phyloP scores from a whole-genome alignment of 2,888 invertebrate genomes.

The Eilema griseolum region DNA sequence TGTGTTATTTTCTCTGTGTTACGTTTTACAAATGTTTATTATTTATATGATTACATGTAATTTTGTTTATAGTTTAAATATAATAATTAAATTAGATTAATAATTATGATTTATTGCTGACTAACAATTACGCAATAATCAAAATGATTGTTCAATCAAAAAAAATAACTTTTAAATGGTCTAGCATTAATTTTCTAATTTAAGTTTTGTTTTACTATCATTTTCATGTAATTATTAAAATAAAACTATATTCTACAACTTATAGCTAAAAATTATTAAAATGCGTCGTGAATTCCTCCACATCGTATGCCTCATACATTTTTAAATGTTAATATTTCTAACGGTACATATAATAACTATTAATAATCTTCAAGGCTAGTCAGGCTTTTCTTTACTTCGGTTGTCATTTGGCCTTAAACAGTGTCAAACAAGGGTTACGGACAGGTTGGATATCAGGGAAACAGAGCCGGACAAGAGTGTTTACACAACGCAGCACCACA shows the following conservation, averaged over 20 bases:
- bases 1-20: background rate
- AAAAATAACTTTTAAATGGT: background rate
- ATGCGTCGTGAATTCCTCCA: too few species aligned
- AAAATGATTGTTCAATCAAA: background rate
- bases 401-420: constrained; percentile 82
- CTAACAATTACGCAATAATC: background rate
- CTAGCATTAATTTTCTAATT: too few species aligned
- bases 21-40: background rate
- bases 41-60: background rate
- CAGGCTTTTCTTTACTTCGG: constrained; percentile 31
- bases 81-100: background rate
- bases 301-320: too few species aligned
- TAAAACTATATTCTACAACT: too few species aligned
- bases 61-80: background rate
- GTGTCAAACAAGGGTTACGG: constrained; percentile 81
- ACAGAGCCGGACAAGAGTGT: constrained; percentile 56
- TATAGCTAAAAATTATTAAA: too few species aligned
- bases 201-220: too few species aligned
- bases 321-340: too few species aligned
- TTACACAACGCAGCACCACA: too few species aligned
- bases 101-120: background rate
- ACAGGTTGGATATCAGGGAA: constrained; percentile 78
- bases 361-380: background rate
- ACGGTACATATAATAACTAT: too few species aligned
- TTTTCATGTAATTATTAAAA: too few species aligned